Evolutionary conservation across 2,888 invertebrate species (phyloP).

Genomic region (Tinea semifulvella): DNA sequence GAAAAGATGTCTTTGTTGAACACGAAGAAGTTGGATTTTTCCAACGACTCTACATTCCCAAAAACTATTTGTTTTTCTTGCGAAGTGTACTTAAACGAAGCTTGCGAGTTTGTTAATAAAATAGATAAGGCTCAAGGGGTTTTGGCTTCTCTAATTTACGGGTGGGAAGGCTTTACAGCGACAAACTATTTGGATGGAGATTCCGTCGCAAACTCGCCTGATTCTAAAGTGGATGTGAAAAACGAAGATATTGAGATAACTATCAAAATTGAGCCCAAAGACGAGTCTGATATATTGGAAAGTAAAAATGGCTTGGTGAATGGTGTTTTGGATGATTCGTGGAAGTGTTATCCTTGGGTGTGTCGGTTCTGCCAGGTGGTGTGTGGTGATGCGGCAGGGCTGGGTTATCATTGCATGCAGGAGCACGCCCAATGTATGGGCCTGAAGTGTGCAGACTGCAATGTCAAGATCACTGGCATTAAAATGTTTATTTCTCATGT

Average conservation of each 20-base stretch:
- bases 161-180: too few relatives aligned
- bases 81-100: conserved; percentile 42
- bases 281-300: background rate
- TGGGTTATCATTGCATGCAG: conserved; percentile 68
- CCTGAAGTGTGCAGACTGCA: conserved; percentile 74
- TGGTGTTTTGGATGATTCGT: background rate
- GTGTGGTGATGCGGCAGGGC: conserved; percentile 39
- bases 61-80: conserved; percentile 49
- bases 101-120: conserved; percentile 39
- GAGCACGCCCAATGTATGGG: conserved; percentile 71
- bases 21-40: conserved; percentile 44
- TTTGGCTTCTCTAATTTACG: conserved; percentile 26
- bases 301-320: background rate
- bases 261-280: background rate
- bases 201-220: background rate
- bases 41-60: conserved; percentile 31
- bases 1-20: conserved; percentile 42
- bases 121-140: conserved; percentile 39
- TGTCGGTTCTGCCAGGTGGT: conserved; percentile 49
- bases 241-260: background rate
- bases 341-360: conserved; percentile 44
- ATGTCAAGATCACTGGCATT: conserved; percentile 69
- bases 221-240: background rate
- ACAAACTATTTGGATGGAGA: too few relatives aligned
- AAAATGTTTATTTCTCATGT: conserved; percentile 72